Evolutionary conservation across 2,797 vertebrate species (phyloP), one percentile per base, ranked within the genome.

Genomic region (Lacerta bilineata): DNA sequence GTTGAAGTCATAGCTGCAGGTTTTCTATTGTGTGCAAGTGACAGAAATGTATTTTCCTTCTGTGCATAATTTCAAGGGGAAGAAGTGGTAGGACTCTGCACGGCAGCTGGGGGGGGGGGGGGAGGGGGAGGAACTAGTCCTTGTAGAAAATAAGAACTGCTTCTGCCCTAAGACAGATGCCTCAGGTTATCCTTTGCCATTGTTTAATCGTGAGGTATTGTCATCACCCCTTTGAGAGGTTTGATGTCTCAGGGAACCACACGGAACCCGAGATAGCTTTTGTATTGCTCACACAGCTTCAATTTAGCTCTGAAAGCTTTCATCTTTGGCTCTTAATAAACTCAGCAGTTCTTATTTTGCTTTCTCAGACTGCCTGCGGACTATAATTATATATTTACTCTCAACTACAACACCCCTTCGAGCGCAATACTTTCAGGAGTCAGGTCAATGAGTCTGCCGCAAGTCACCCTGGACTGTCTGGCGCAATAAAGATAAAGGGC

Each of bases 321-420:
- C 86, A 88, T 90, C 83, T 85, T 82, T 81, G 80, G 27, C 83
- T 81, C 50, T 90, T 88, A 78, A 88, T 88, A 85, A 85, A 82
- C 69, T 72, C 71, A 85, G 36, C 33, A 43, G 66, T 41, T 85
- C 39, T 83, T 75, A 72, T 39, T 71, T 55, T 50, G 10, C 59
- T 41, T 76, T 71, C 80, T 61, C 27, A 61, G 50, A 76, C 43
- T 85, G 78, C 79, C 71, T 72, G 64, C 3, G 20, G 83, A 85
- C 17, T 61, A 69, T 88, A 85, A 85, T 82, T 77, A 88, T 64
- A 85, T 80, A 71, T 88, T 82, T 77, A 64, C 69, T 81, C 39
- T 36, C 46, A 88, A 71, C 61, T 71, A n/a, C 77, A 87, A 76
- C 72, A 85, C 7, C 36, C 69, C 71, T 71, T 33, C 64, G 71